phyloP scores from a whole-genome alignment of 92 coral and sea anemone genomes.

The Bergia puertoricense region DNA sequence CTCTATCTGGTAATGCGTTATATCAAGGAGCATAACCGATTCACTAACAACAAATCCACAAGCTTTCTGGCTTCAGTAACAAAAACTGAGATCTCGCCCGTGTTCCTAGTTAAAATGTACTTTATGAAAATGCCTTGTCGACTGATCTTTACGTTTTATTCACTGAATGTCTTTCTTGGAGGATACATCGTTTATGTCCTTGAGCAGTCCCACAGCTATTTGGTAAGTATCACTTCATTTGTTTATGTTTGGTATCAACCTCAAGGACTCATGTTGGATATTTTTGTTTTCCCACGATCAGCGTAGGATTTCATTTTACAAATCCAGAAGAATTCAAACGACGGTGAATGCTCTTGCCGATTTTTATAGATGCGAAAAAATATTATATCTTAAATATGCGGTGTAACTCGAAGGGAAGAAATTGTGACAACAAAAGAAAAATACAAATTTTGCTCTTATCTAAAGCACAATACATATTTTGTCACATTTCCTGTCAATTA shows the following conservation, averaged over 20 bases:
- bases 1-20: slow-evolving; percentile 82
- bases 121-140: slow-evolving; percentile 89
- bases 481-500: neutral
- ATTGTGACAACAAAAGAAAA: neutral
- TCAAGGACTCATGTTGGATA: neutral
- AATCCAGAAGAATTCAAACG: neutral
- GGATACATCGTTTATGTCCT: slow-evolving; percentile 89
- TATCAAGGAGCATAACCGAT: slow-evolving; percentile 84
- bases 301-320: neutral
- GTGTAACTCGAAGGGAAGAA: neutral
- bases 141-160: slow-evolving; percentile 77
- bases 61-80: slow-evolving; percentile 92
- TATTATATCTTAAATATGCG: neutral
- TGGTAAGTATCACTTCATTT: slow-evolving; percentile 75
- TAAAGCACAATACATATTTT: neutral
- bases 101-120: slow-evolving; percentile 85
- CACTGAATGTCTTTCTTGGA: slow-evolving; percentile 91
- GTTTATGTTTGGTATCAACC: slow-evolving; percentile 3
- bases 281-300: slow-evolving; percentile 6
- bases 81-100: slow-evolving; percentile 85
- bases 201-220: slow-evolving; percentile 80
- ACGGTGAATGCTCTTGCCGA: neutral
- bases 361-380: neutral
- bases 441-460: neutral
- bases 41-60: slow-evolving; percentile 86